Base-by-base conservation (phyloP, 2,113 vertebrate species). In the Callorhinus ursinus region DNA sequence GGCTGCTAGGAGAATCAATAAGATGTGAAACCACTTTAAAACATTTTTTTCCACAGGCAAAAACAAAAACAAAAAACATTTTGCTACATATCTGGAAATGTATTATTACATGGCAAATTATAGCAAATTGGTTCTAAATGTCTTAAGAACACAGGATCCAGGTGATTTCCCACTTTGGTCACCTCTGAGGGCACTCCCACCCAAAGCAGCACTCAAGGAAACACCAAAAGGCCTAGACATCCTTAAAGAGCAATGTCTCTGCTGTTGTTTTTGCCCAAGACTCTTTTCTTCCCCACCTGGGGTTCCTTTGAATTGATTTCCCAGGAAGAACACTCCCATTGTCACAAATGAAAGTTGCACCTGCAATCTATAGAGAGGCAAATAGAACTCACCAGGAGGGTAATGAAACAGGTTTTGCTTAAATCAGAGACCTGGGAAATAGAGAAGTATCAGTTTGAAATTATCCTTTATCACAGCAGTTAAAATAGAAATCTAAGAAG, bases 341-440 rank as follows among this genome's bases (percentile, higher is more conserved):
- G 69, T 83, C 87, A 76, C 61, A 92, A 95, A 93, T 63, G 79
- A 77, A 88, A 89, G 49, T n/a, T 74, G 67, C 49, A 88, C 89
- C 76, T 96, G 86, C 26, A 61, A 69, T 88, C 79, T 80, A 21
- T 3, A 31, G 86, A 46, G 61, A 90, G 76, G 92, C 59, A 93
- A 96, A 97, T 84, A 46, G 49, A 96, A 42, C 88, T 97, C 95
- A 88, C 92, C 80, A 69, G 83, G 92, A 86, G 51, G 21, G 95
- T 7, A 65, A 90, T 51, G 42, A 88, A 94, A 39, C 4, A 72
- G 86, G 80, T 63, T 85, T 85, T 67, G 71, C 71, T 90, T 90
- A 88, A 84, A 88, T 85, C 85, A 53, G 86, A 89, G 95, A 76
- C 69, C 31, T 0, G 7, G 49, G 51, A 95, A 96, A 80, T 55